phyloP scores from a whole-genome alignment of 2,888 invertebrate species.

The Archaeoteleia sp. region DNA sequence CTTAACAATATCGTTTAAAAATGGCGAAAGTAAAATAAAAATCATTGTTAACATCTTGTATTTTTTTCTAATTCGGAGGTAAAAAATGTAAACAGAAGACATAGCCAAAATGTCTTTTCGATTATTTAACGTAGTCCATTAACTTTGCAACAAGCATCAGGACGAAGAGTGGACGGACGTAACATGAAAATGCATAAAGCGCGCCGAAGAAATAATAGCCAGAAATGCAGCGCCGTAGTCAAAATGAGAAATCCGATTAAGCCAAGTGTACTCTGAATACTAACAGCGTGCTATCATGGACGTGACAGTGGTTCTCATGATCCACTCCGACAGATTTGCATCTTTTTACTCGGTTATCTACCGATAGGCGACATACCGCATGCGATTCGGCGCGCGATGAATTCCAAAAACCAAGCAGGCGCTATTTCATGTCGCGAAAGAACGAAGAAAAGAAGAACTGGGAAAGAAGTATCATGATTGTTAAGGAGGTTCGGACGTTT shows the following conservation, averaged over 20 bases:
- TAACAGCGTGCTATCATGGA: conserved; percentile 49
- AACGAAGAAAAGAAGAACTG: not conserved
- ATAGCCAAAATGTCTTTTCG: too few relatives aligned
- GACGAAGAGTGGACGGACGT: conserved; percentile 39
- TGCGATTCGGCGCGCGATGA: not conserved
- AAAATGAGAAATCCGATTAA: conserved; percentile 56
- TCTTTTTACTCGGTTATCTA: conserved; percentile 39
- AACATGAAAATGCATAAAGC: conserved; percentile 48
- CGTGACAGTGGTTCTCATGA: conserved; percentile 45
- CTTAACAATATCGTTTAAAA: too few relatives aligned
- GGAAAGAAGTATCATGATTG: too few relatives aligned
- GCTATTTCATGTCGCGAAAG: conserved; percentile 1
- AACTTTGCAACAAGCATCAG: conserved; percentile 6
- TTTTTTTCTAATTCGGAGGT: too few relatives aligned
- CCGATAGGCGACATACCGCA: conserved; percentile 13
- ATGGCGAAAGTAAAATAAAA: too few relatives aligned
- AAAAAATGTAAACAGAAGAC: too few relatives aligned
- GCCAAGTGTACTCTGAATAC: conserved; percentile 55
- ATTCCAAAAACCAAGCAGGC: conserved; percentile 9
- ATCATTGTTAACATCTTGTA: too few relatives aligned
- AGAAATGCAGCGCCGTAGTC: conserved; percentile 42
- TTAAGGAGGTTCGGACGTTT: too few relatives aligned
- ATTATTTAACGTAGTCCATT: conserved; percentile 41
- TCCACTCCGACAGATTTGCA: conserved; percentile 36
- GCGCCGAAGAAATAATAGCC: conserved; percentile 42